Percentiles rank a stretch among this genome's conserved stretches.
Conservation (phyloP, 2,888 invertebrate species). For the Macrophya alboannulata region DNA sequence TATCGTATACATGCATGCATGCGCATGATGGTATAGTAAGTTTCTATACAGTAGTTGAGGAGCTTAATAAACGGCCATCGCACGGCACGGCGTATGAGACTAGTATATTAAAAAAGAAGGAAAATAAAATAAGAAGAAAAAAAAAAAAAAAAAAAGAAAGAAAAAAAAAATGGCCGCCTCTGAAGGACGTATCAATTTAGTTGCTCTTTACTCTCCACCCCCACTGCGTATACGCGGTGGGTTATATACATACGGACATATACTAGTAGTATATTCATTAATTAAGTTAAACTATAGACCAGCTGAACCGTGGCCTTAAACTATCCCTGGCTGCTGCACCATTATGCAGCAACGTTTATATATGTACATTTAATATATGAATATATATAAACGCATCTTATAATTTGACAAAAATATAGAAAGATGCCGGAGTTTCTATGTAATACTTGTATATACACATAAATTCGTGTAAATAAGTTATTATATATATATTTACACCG, state of each 20-base stretch:
- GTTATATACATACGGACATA: background rate
- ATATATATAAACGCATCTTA: background rate
- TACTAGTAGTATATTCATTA: slow-evolving; percentile 74
- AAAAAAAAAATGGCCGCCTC: slow-evolving; percentile 70
- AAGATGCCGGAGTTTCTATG: background rate
- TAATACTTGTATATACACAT: background rate
- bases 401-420: background rate
- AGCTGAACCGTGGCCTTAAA: slow-evolving; percentile 40
- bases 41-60: background rate
- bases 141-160: background rate
- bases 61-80: slow-evolving; percentile 14
- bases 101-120: background rate
- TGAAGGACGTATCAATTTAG: slow-evolving; percentile 80
- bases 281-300: slow-evolving; percentile 75
- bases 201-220: slow-evolving; percentile 74
- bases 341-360: background rate
- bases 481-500: background rate
- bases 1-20: background rate
- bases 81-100: background rate
- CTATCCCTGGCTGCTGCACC: background rate
- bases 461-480: background rate
- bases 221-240: slow-evolving; percentile 71
- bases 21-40: background rate
- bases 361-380: background rate
- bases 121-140: slow-evolving; percentile 1